Evolutionary conservation across 2,113 vertebrate species (phyloP).

Genomic region (Entelurus aequoreus): DNA sequence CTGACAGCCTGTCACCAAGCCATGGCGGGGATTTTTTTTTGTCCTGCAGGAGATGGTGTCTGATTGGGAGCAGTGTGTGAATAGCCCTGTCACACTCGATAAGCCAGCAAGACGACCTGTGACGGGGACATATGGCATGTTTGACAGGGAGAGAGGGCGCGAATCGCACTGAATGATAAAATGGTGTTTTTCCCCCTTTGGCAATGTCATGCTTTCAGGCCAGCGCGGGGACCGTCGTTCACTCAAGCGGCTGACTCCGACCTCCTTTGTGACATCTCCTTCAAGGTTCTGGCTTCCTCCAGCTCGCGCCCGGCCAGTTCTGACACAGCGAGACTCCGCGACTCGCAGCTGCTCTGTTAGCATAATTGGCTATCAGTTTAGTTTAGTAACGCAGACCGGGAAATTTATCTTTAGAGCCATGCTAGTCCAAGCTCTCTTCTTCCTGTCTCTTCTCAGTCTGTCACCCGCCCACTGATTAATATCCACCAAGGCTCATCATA

Average conservation of each 20-base stretch:
- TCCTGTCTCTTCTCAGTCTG: conserved; percentile 41
- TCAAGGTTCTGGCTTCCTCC: conserved; percentile 57
- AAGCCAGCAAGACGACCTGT: conserved; percentile 73
- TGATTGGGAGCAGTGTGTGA: conserved; percentile 76
- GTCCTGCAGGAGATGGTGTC: conserved; percentile 62
- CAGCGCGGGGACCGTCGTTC: conserved; percentile 70
- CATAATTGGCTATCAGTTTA: conserved; percentile 68
- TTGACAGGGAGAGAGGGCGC: conserved; percentile 75
- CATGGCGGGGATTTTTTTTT: conserved; percentile 57
- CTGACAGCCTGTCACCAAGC: conserved; percentile 70
- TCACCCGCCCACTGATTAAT: conserved; percentile 59
- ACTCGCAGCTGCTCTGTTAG: conserved; percentile 52
- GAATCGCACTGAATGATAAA: conserved; percentile 80
- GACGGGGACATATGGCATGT: conserved; percentile 77
- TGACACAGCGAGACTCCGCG: conserved; percentile 51
- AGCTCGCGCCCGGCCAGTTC: conserved; percentile 52
- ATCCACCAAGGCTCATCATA: conserved; percentile 51
- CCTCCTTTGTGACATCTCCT: conserved; percentile 66
- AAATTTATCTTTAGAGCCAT: conserved; percentile 51
- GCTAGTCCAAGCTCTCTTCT: conserved; percentile 48
- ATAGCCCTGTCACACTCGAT: conserved; percentile 77
- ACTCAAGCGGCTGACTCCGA: conserved; percentile 65
- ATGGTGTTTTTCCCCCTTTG: conserved; percentile 73
- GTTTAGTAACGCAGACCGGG: conserved; percentile 58
- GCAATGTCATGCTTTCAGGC: conserved; percentile 76